phyloP scores from a whole-genome alignment of 2,888 invertebrate genomes.

The Drosophila fulvimacula region DNA sequence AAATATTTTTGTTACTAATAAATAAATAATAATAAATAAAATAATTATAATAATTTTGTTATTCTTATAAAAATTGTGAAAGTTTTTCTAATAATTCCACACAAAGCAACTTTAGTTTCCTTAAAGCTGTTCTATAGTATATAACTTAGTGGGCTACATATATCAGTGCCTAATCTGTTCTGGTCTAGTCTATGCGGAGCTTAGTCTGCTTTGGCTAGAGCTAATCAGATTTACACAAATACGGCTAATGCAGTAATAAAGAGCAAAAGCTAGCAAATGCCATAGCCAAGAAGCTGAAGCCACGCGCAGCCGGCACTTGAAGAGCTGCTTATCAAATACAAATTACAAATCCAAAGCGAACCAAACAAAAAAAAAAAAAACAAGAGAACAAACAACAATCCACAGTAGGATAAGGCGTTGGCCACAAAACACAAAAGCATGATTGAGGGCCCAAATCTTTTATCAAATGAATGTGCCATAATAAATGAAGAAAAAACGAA shows the following conservation, averaged over 20 bases:
- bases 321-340: slow-evolving; percentile 69
- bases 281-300: slow-evolving; percentile 13
- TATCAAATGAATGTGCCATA: slow-evolving; percentile 74
- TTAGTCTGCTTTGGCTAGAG: slow-evolving; percentile 30
- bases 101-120: neutral
- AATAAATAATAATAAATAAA: no score
- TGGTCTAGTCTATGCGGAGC: slow-evolving; percentile 6
- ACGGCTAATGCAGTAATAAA: slow-evolving; percentile 70
- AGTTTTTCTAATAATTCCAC: neutral
- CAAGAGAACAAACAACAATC: slow-evolving; percentile 6
- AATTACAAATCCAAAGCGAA: slow-evolving; percentile 72
- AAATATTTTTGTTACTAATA: no score
- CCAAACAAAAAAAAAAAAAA: slow-evolving; percentile 10
- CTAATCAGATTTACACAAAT: slow-evolving; percentile 61
- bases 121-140: neutral
- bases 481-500: slow-evolving; percentile 57
- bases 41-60: neutral
- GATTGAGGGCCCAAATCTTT: slow-evolving; percentile 72
- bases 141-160: neutral
- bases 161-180: slow-evolving; percentile 19
- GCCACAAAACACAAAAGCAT: slow-evolving; percentile 69
- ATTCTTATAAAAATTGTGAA: neutral
- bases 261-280: slow-evolving; percentile 37
- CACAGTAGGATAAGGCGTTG: slow-evolving; percentile 24
- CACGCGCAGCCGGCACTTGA: slow-evolving; percentile 52